Evolutionary conservation across 2,797 vertebrate genomes (phyloP).

Genomic region (Dicrostonyx torquatus): DNA sequence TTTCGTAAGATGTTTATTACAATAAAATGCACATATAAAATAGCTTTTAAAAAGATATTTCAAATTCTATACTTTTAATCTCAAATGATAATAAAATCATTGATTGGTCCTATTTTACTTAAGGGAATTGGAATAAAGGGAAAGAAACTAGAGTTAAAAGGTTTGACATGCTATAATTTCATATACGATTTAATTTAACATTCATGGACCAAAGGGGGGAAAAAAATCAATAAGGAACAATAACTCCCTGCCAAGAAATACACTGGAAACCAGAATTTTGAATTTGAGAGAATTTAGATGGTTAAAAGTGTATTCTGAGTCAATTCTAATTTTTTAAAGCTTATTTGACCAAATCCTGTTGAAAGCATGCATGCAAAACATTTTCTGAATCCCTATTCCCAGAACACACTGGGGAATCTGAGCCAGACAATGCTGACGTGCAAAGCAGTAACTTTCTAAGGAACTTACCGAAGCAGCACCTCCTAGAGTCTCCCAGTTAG

Average conservation of each 20-base stretch:
- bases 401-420: slow-evolving; percentile 31
- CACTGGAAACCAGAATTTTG: slow-evolving; percentile 16
- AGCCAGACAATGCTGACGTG: background rate
- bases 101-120: slow-evolving; percentile 43
- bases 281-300: slow-evolving; percentile 34
- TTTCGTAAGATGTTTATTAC: slow-evolving; percentile 28
- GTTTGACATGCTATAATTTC: slow-evolving; percentile 40
- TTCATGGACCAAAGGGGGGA: slow-evolving; percentile 30
- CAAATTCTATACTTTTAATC: slow-evolving; percentile 33
- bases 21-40: slow-evolving; percentile 54
- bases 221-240: slow-evolving; percentile 31
- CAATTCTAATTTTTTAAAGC: slow-evolving; percentile 18
- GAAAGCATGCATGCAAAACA: background rate
- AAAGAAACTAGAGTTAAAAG: slow-evolving; percentile 44
- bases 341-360: slow-evolving; percentile 4
- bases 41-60: background rate
- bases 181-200: slow-evolving; percentile 62
- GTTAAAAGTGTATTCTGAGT: slow-evolving; percentile 12
- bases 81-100: slow-evolving; percentile 53
- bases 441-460: background rate
- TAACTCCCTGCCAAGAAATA: slow-evolving; percentile 46
- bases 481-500: background rate
- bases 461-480: background rate
- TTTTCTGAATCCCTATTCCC: background rate
- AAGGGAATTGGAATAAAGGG: slow-evolving; percentile 37